phyloP scores from a whole-genome alignment of 2,113 vertebrate genomes.

The Melanerpes formicivorus region DNA sequence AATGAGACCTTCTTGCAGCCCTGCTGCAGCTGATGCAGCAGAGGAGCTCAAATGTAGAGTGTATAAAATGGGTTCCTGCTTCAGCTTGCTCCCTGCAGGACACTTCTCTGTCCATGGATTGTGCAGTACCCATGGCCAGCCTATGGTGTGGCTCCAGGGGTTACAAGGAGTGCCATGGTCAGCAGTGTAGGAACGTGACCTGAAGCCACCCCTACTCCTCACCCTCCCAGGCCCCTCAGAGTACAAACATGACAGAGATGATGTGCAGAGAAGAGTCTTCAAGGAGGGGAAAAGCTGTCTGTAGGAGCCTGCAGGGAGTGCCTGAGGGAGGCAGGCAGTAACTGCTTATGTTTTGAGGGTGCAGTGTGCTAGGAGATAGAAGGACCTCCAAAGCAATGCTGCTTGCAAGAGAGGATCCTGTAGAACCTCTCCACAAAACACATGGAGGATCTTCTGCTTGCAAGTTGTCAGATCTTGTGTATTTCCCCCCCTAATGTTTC shows the following conservation, averaged over 20 bases:
- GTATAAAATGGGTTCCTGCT: background rate
- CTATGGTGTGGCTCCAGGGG: background rate
- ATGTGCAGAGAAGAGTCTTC: background rate
- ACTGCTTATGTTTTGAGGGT: background rate
- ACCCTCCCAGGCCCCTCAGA: background rate
- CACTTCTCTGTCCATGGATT: background rate
- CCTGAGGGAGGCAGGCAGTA: background rate
- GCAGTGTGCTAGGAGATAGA: background rate
- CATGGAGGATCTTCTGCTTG: background rate
- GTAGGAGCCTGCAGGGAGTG: background rate
- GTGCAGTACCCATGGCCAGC: background rate
- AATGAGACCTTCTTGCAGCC: background rate
- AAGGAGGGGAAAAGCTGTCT: background rate
- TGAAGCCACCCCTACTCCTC: background rate
- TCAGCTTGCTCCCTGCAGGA: background rate
- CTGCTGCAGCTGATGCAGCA: background rate
- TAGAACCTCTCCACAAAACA: background rate
- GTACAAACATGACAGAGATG: background rate
- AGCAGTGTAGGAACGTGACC: background rate
- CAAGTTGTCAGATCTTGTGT: rapidly evolving
- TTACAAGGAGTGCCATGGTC: background rate
- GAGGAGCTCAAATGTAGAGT: background rate
- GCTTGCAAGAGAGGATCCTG: background rate
- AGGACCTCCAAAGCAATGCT: background rate
- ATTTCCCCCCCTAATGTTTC: background rate